Evolutionary conservation across 2,888 invertebrate genomes (phyloP), one percentile per base, ranked within the genome.

Genomic region (Cheilosia impressa): DNA sequence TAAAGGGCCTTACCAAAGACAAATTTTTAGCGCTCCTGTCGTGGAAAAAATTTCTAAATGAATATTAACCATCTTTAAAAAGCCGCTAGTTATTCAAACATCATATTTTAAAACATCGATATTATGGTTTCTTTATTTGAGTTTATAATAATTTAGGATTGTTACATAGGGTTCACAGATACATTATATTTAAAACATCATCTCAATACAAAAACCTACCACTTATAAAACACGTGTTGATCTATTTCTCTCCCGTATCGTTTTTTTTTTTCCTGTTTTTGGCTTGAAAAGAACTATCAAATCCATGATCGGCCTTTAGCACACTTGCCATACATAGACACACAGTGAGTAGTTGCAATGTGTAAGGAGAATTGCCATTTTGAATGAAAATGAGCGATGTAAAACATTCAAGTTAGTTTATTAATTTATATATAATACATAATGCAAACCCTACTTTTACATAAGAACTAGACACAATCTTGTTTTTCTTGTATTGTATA

Each of bases 391-490:
- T 65, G 52, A 82, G 53, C 60, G 45, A 81, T 81, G 47, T 66
- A 57, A 68, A 60, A 78, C 62, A 77, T 68, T 45, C 4, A 83
- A 60, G 63, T 77, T 63, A 65, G 50, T 69, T 82, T 77, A 58
- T 55, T 78, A 31, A 58, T 72, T 63, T 78, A 47, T 52, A 52
- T 76, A 81, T 81, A 69, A 63, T 81, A 82, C 82, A 82, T 66
- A 84, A 80, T 78, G 84, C 80, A 84, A 84, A 84, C 84, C 79
- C 80, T 84, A 79, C 62, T 52, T 53, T 79, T 75, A 75, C 83
- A 84, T 84, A 84, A 84, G 84, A 84, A 75, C 84, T 84, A 80
- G 84, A 84, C 79, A 84, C 79, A 80, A 66, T 83, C 57, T 66
- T 77, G 15, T 38, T 41, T 66, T 31, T 60, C 19, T 62, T 72